Percentiles rank a stretch among this genome's conserved stretches.
Evolutionary conservation across 2,888 invertebrate genomes (phyloP).

Genomic region (Apodemia duryi): DNA sequence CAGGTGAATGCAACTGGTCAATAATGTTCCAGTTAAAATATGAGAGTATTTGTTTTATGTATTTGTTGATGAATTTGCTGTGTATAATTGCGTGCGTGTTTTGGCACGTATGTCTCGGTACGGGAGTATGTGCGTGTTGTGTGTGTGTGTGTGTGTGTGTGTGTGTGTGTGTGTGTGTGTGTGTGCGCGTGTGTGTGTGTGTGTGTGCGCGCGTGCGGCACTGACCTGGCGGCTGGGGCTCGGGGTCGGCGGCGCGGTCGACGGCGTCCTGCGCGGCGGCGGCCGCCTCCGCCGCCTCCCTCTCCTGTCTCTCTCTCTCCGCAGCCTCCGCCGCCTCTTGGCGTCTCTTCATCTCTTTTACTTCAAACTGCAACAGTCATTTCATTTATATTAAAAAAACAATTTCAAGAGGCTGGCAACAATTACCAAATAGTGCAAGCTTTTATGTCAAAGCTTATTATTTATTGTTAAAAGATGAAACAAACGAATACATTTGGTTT

Average conservation of each 20-base stretch:
- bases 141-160: not conserved
- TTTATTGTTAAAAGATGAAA: too few species aligned
- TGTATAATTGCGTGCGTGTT: too few species aligned
- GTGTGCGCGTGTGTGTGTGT: too few species aligned
- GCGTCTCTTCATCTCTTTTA: constrained; percentile 95
- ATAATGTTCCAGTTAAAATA: too few species aligned
- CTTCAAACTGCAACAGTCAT: constrained; percentile 87
- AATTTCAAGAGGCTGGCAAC: too few species aligned
- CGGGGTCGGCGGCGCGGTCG: constrained; percentile 61
- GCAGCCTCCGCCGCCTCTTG: constrained; percentile 92
- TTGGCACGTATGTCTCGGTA: too few species aligned
- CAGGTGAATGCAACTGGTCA: too few species aligned
- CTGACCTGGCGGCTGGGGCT: constrained; percentile 56
- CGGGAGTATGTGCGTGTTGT: not conserved
- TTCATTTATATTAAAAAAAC: not conserved
- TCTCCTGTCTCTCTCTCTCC: constrained; percentile 84
- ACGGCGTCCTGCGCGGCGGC: constrained; percentile 62
- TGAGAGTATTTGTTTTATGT: too few species aligned
- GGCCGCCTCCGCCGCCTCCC: constrained; percentile 71
- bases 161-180: constrained; percentile 16
- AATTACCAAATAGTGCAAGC: too few species aligned
- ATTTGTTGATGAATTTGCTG: too few species aligned
- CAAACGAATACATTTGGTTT: too few species aligned
- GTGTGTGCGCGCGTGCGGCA: constrained; percentile 19
- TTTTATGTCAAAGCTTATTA: too few species aligned